phyloP scores from a whole-genome alignment of 2,888 invertebrate genomes.

The Herminia tarsipennalis region DNA sequence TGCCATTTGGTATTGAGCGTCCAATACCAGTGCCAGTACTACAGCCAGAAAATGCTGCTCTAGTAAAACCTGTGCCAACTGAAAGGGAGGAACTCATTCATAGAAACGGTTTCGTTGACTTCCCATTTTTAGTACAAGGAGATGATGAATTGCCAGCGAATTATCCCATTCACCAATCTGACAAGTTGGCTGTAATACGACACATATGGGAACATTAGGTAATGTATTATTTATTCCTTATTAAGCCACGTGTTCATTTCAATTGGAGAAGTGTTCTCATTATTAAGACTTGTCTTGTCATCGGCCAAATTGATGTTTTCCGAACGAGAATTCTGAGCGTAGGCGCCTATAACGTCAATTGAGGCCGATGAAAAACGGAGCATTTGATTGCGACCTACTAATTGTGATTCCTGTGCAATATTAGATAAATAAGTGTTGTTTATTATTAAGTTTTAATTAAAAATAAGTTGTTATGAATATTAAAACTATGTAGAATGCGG shows the following conservation, averaged over 20 bases:
- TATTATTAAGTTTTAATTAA: neutral
- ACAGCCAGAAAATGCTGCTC: conserved; percentile 49
- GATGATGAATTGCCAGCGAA: conserved; percentile 48
- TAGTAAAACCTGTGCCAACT: conserved; percentile 46
- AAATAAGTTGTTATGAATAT: neutral
- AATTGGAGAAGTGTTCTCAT: too few species aligned
- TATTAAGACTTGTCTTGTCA: too few species aligned
- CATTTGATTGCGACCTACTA: too few species aligned
- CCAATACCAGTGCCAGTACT: conserved; percentile 45
- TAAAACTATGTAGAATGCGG: too few species aligned
- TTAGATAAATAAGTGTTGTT: conserved; percentile 29
- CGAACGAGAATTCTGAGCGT: neutral
- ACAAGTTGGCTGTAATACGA: conserved; percentile 55
- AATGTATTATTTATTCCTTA: neutral
- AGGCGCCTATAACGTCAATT: neutral
- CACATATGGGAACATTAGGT: conserved; percentile 61
- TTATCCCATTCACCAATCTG: conserved; percentile 44
- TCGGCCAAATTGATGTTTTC: neutral
- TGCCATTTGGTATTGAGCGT: conserved; percentile 50
- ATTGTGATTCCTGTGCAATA: conserved; percentile 29
- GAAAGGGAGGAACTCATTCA: conserved; percentile 47
- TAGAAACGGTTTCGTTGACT: conserved; percentile 47
- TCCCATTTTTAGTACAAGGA: conserved; percentile 52
- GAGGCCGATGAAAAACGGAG: neutral
- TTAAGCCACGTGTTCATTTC: too few species aligned